Evolutionary conservation across 2,113 vertebrate genomes (phyloP).

Genomic region (Leptosomus discolor): DNA sequence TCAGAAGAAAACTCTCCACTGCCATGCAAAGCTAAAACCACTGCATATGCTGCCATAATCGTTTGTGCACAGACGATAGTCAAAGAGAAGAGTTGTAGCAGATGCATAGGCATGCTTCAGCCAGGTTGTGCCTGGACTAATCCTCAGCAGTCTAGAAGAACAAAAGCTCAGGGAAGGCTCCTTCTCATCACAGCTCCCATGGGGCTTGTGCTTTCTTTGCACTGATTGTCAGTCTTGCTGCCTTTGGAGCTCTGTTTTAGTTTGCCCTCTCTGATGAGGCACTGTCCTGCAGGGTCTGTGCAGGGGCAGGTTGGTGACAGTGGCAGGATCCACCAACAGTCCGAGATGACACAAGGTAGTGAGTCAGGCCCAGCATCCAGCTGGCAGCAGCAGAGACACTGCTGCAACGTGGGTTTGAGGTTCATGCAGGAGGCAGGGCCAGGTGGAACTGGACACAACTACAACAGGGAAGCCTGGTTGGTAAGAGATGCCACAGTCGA

Average conservation of each 20-base stretch:
- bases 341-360: neutral
- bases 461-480: neutral
- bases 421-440: neutral
- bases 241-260: neutral
- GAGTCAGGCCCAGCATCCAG: neutral
- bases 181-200: neutral
- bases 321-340: neutral
- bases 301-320: rapidly evolving
- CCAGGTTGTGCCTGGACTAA: neutral
- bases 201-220: neutral
- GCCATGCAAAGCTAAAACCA: neutral
- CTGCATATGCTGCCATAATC: neutral
- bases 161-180: neutral
- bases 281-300: neutral
- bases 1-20: neutral
- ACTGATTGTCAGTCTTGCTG: neutral
- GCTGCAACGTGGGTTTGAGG: neutral
- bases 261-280: neutral
- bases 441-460: rapidly evolving
- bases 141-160: neutral
- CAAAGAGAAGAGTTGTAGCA: neutral
- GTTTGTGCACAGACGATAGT: neutral
- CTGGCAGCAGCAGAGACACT: neutral
- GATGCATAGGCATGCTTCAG: neutral
- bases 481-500: neutral